Evolutionary conservation across 2,888 invertebrate species (phyloP).

Genomic region (Noctua comes): DNA sequence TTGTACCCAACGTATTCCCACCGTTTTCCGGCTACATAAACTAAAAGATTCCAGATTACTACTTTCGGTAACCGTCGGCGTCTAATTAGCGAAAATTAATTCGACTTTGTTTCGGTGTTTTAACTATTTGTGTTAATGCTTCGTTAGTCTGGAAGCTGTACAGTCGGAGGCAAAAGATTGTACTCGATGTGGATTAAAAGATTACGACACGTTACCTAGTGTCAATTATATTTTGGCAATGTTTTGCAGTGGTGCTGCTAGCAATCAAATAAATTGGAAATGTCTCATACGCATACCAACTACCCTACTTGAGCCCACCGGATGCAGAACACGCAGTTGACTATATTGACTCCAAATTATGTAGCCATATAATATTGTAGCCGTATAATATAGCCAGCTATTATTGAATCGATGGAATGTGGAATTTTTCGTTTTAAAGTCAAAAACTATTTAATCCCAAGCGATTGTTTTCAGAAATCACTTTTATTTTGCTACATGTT

Average conservation of each 20-base stretch:
- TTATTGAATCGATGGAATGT: background rate
- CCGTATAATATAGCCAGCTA: background rate
- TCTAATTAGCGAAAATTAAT: slow-evolving; percentile 66
- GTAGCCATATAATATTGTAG: too few species aligned
- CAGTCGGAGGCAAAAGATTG: slow-evolving; percentile 25
- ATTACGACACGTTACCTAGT: background rate
- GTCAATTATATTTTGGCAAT: background rate
- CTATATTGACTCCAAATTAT: background rate
- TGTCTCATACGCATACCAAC: background rate
- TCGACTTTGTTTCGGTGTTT: slow-evolving; percentile 62
- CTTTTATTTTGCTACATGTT: background rate
- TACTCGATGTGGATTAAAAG: slow-evolving; percentile 3
- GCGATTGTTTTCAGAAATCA: background rate
- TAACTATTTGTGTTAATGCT: slow-evolving; percentile 64
- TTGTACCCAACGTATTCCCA: slow-evolving; percentile 23
- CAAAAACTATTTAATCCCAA: background rate
- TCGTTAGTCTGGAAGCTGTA: slow-evolving; percentile 58
- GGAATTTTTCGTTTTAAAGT: background rate
- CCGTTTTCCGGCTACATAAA: slow-evolving; percentile 49
- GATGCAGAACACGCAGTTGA: background rate
- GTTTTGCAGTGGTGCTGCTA: background rate
- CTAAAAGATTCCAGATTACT: slow-evolving; percentile 51
- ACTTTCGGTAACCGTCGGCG: slow-evolving; percentile 41
- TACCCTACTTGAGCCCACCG: too few species aligned
- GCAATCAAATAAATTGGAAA: background rate